Evolutionary conservation across 2,797 vertebrate species (phyloP).

Genomic region (Chelmon rostratus): DNA sequence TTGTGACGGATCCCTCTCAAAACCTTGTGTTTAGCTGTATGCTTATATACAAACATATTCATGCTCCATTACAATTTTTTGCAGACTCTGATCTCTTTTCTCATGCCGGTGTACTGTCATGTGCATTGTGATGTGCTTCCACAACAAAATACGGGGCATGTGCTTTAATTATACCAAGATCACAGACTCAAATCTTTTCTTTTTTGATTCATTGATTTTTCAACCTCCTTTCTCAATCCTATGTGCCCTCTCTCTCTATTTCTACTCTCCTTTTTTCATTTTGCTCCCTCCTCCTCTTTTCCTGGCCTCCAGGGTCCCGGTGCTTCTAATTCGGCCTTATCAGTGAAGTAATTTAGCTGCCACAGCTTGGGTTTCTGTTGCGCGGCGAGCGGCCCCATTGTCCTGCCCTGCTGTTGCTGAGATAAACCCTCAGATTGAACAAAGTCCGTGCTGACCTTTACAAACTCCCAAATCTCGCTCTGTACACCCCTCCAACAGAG

Average conservation of each 20-base stretch:
- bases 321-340: slow-evolving; percentile 92
- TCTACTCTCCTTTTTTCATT: slow-evolving; percentile 58
- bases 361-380: slow-evolving; percentile 97
- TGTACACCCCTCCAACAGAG: slow-evolving; percentile 73
- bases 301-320: slow-evolving; percentile 89
- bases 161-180: slow-evolving; percentile 63
- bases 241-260: slow-evolving; percentile 52
- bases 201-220: slow-evolving; percentile 76
- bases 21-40: neutral
- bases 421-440: slow-evolving; percentile 99
- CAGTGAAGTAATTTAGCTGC: slow-evolving; percentile 93
- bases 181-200: slow-evolving; percentile 58
- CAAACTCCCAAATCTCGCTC: slow-evolving; percentile 91
- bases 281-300: slow-evolving; percentile 69
- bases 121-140: slow-evolving; percentile 17
- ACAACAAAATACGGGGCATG: slow-evolving; percentile 36
- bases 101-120: neutral
- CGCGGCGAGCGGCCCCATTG: slow-evolving; percentile 93
- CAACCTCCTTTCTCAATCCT: slow-evolving; percentile 49
- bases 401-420: slow-evolving; percentile 93
- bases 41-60: slow-evolving; percentile 21
- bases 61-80: neutral
- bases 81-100: slow-evolving; percentile 6
- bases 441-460: slow-evolving; percentile 97
- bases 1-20: slow-evolving; percentile 38